These are phyloP conservation scores for Liposcelis brunnea DNA, from an alignment of 2,888 invertebrate species.

Conservation along the genomic window DNA sequence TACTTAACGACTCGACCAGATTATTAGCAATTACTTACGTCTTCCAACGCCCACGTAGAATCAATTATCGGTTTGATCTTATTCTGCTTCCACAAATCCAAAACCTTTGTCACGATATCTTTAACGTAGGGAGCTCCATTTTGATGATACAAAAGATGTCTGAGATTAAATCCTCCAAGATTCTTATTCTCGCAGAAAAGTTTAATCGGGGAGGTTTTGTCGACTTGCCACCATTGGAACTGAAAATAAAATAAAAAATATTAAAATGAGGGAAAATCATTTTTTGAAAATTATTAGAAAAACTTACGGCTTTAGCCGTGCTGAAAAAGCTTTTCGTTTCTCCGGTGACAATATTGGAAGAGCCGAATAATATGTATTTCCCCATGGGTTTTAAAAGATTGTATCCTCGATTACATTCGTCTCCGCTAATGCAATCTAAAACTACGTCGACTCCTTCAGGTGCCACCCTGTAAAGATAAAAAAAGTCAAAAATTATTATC, in stretches of 20 bases:
- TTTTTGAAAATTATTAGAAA: slow-evolving; percentile 2
- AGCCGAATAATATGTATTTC: slow-evolving; percentile 72
- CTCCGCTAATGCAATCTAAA: slow-evolving; percentile 74
- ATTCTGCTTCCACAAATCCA: slow-evolving; percentile 55
- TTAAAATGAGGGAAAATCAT: background rate
- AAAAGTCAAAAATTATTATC: background rate
- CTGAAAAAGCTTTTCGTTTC: slow-evolving; percentile 85
- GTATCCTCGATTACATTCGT: slow-evolving; percentile 74
- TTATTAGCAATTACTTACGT: slow-evolving; percentile 49
- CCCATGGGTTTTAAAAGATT: slow-evolving; percentile 73
- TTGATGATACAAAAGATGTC: slow-evolving; percentile 65
- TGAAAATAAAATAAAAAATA: slow-evolving; percentile 15
- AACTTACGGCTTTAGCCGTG: slow-evolving; percentile 70
- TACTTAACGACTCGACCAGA: background rate
- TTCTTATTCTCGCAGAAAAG: slow-evolving; percentile 79
- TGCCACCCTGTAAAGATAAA: slow-evolving; percentile 33
- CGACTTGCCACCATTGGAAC: slow-evolving; percentile 78
- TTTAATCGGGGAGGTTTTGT: slow-evolving; percentile 76
- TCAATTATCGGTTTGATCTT: slow-evolving; percentile 69
- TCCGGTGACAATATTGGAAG: slow-evolving; percentile 75
- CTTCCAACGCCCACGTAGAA: slow-evolving; percentile 75
- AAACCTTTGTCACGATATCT: slow-evolving; percentile 50
- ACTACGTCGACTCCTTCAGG: slow-evolving; percentile 73
- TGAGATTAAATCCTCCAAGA: slow-evolving; percentile 64
- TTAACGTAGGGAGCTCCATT: slow-evolving; percentile 53